Evolutionary conservation across 2,888 invertebrate species (phyloP), one percentile per base, ranked within the genome.

Genomic region (Cantharis flavilabris): DNA sequence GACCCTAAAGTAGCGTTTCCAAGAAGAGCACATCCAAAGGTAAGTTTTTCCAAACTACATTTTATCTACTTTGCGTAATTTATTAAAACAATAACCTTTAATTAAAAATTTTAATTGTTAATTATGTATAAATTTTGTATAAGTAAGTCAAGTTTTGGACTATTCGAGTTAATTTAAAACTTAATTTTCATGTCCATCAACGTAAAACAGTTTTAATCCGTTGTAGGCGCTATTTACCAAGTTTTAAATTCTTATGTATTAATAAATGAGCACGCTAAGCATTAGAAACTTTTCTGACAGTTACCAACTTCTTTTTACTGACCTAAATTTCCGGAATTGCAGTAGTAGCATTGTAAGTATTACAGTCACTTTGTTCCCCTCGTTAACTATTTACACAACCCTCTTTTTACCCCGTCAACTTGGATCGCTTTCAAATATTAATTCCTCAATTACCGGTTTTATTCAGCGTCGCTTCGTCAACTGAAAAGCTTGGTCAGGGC

Each of bases 1-100:
- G 99, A 99, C 91, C 99, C 99, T 86, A 99, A 99, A 94, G 98
- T 99, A 91, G 99, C 99, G 89, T 99, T 99, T 92, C 99, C 99
- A 85, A 95, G 98, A 92, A 94, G 97, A 94, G 97, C 97, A 92
- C 98, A 98, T 92, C 97, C 98, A 90, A 98, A 98, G 96, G 98
- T 98, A 92, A 95, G 95, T 64, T 18, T 18, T 72, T 69, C 67
- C 30, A 26, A 10, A 20, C 10, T 10, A 28, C 10, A 16, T 14
- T 72, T 65, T 13, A 14, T 18, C 62, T 70, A 33, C n/a, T 70
- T 70, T 2, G 65, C n/a, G 2, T n/a, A 26, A 26, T 26, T 26
- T 26, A 26, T 26, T 26, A 26, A 7, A 67, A 67, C 16, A 67
- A 64, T 18, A 67, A n/a, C 13, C 9, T 23, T 67, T 67, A 67